These are phyloP conservation scores for Aspidoscelis tigris DNA, from an alignment of 2,113 vertebrate species.

Conservation along the genomic window DNA sequence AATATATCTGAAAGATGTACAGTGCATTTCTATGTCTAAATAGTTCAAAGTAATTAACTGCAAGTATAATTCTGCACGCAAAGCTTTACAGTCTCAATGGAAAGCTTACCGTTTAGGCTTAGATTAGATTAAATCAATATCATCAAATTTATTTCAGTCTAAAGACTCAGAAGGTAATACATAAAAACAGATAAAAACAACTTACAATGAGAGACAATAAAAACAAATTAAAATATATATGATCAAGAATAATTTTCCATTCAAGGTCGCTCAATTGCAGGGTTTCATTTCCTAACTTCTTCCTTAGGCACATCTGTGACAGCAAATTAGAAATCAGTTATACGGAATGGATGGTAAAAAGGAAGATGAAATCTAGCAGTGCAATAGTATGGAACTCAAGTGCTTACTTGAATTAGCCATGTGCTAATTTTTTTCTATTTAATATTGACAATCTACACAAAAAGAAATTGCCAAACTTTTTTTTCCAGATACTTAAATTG, in stretches of 20 bases:
- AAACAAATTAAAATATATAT: no score
- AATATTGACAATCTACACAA: background rate
- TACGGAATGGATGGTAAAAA: background rate
- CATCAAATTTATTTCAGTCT: background rate
- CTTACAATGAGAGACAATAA: no score
- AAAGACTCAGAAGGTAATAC: no score
- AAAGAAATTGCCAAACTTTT: background rate
- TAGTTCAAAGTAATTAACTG: background rate
- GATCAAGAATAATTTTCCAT: no score
- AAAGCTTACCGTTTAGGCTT: slow-evolving; percentile 25
- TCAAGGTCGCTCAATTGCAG: no score
- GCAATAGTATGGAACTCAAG: background rate
- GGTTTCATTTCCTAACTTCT: no score
- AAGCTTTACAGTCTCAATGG: background rate
- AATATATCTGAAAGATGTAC: background rate
- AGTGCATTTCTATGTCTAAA: no score
- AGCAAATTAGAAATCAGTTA: background rate
- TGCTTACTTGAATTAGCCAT: background rate
- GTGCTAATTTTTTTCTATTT: background rate
- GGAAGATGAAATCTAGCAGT: background rate
- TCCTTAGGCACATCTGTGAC: background rate
- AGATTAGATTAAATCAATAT: slow-evolving; percentile 33
- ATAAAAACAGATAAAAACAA: no score
- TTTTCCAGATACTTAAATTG: background rate
- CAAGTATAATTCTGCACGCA: background rate